These are phyloP conservation scores for Thermophis baileyi DNA, from an alignment of 2,113 vertebrate genomes.

Conservation along the genomic window DNA sequence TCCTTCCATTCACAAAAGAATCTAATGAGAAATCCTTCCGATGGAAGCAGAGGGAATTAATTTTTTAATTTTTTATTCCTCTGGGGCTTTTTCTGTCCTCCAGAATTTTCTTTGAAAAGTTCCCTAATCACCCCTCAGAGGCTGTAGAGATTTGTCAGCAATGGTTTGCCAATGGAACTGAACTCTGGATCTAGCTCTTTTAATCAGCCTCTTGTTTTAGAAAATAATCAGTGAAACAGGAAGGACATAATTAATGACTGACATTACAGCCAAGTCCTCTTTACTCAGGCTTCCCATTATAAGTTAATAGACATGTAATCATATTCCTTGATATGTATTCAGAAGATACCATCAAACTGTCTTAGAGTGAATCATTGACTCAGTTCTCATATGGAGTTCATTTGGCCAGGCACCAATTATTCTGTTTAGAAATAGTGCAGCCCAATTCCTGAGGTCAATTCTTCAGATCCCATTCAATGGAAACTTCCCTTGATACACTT, in stretches of 20 bases:
- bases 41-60: background rate
- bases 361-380: background rate
- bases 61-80: background rate
- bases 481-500: background rate
- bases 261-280: background rate
- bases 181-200: background rate
- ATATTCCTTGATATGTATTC: background rate
- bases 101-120: background rate
- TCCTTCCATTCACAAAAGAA: background rate
- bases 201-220: constrained; percentile 34
- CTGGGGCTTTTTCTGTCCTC: background rate
- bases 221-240: constrained; percentile 34
- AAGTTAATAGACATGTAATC: background rate
- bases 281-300: background rate
- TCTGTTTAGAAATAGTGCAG: background rate
- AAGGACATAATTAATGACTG: constrained; percentile 1
- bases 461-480: background rate
- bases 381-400: background rate
- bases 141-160: too few relatives aligned
- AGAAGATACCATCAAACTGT: background rate
- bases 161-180: background rate
- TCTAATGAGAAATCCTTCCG: background rate
- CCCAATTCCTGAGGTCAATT: background rate
- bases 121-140: background rate
- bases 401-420: background rate